phyloP scores from a whole-genome alignment of 2,888 invertebrate species.

The Phengaris alcon region DNA sequence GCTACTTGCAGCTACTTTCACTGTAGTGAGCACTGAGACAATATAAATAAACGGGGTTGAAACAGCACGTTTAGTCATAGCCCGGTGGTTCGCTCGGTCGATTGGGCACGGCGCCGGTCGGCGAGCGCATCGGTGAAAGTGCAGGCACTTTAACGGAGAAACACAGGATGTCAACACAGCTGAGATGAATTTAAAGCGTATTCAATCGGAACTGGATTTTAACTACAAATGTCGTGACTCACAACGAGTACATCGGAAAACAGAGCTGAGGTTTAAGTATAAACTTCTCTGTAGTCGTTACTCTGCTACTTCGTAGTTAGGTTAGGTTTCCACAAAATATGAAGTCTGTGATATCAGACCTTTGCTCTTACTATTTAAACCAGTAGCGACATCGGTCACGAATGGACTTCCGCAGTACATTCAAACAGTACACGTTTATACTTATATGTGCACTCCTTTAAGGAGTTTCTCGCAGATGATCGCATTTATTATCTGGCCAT shows the following conservation, averaged over 20 bases:
- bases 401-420: too few species aligned
- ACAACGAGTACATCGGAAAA: neutral
- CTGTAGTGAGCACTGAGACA: constrained; percentile 4
- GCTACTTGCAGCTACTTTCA: constrained; percentile 21
- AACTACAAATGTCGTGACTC: neutral
- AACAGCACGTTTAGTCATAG: constrained; percentile 31
- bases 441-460: too few species aligned
- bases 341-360: too few species aligned
- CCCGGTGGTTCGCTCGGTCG: constrained; percentile 31
- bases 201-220: constrained; percentile 23
- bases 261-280: neutral
- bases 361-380: too few species aligned
- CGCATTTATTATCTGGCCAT: too few species aligned
- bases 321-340: too few species aligned
- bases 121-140: constrained; percentile 42
- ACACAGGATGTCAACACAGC: constrained; percentile 42
- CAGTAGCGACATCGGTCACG: too few species aligned
- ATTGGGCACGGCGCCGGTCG: constrained; percentile 38
- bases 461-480: too few species aligned
- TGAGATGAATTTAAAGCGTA: constrained; percentile 36
- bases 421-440: too few species aligned
- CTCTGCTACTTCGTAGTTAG: too few species aligned
- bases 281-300: neutral
- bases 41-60: constrained; percentile 26
- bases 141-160: constrained; percentile 39